Base-by-base conservation (phyloP, 2,888 invertebrate species). In the Tenthredo notha region DNA sequence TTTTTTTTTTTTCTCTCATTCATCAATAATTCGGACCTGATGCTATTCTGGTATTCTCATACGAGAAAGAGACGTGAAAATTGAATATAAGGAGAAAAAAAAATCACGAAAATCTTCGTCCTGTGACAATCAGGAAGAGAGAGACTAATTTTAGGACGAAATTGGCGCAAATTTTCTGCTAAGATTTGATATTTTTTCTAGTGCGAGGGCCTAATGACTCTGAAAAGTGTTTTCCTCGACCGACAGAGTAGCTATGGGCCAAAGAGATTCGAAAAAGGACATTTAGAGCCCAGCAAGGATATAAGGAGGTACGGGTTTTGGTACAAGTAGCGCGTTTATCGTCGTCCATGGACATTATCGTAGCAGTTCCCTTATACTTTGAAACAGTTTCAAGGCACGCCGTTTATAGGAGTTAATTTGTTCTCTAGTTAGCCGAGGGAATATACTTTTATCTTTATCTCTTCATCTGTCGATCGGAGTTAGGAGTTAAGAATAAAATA, bases 331-430 rank as follows among this genome's bases (percentile, higher is more conserved):
- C 67, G 6, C 54, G 47, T 77, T 77, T 77, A 77, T 77, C 47
- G 77, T 77, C 50, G 77, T 50, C 50, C 77, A 33, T 21, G 77
- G 54, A 54, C 77, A 77, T 54, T 50, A 77, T 54, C 77, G 77
- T 33, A n/a, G 50, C 54, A 77, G 58, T 58, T 80, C 40, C n/a
- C 80, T 61, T 80, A 4, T 80, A 80, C 80, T 80, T 80, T 40
- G 61, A 80, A 80, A 80, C 80, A 61, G 80, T 80, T 80, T 61
- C 61, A 21, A 61, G 80, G 37, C 37, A 58, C 33, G 74, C 29
- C 77, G 61, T 80, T 80, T 61, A 61, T 80, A 61, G 80, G 58
- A 61, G 80, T 61, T 80, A 80, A 80, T 80, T 80, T 61, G 80
- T 37, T 21, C 80, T 37, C 40, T 33, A 54, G 47, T 47, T 54